Base-by-base conservation (phyloP, 2,113 vertebrate genomes). In the Tupaia chinensis region DNA sequence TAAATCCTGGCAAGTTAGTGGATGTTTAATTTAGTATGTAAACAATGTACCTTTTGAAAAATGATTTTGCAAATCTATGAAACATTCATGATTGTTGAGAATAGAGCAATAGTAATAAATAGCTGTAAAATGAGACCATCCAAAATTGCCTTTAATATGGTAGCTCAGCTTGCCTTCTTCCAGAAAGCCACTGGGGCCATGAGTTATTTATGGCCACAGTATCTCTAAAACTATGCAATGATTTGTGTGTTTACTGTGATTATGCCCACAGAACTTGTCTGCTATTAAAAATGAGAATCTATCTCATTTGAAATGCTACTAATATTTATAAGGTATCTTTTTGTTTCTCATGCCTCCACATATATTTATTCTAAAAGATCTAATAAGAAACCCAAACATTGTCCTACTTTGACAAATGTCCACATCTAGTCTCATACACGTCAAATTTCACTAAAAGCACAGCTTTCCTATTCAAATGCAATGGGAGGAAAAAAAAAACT, bases 161-260 rank as follows among this genome's bases (percentile, higher is more conserved):
- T 69, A 86, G 58, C 78, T 96, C 80, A 53, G 65, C 44, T 78
- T 16, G 77, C 32, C 32, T 93, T 69, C 69, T 87, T 93, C 69
- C 15, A 29, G 70, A 61, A 25, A 95, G 72, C 82, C 29, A 84
- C 25, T 65, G 82, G 74, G 66, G 17, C 87, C 77, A 12, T 61
- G 92, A 95, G 94, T 95, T 94, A 92, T 94, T 95, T 95, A 89
- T 2, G 69, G 32, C 32, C 87, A 11, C 25, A 2, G 73, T 61
- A 61, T 61, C 68, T 81, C 89, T 61, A 81, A 84, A 93, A 87
- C 68, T 87, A 5, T 22, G 27, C 86, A 74, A 32, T 94, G 83
- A 96, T 94, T 96, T 96, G 95, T 97, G 83, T 98, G 92, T 96
- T 96, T 96, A 79, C 88, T 96, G 25, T 96, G 86, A 92, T 76